These are phyloP conservation scores for Sinodicranocentrus sp. DNA, from an alignment of 2,888 invertebrate species.

Conservation along the genomic window DNA sequence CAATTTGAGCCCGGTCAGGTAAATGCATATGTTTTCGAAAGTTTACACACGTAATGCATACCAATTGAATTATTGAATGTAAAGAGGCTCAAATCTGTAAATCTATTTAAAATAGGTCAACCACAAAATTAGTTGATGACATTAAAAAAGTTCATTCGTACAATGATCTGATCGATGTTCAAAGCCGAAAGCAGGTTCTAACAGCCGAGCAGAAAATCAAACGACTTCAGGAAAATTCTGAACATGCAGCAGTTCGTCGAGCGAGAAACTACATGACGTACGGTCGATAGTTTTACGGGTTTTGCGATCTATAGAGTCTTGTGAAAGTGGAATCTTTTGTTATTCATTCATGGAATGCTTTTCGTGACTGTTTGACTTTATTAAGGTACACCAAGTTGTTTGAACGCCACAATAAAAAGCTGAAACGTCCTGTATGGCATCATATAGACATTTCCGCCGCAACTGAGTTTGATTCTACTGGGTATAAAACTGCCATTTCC, in stretches of 20 bases:
- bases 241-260: conserved; percentile 55
- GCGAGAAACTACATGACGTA: conserved; percentile 58
- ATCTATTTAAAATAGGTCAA: conserved; percentile 21
- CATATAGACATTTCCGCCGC: conserved; percentile 49
- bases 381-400: conserved; percentile 65
- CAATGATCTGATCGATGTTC: conserved; percentile 37
- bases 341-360: no score
- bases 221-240: conserved; percentile 51
- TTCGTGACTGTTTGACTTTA: no score
- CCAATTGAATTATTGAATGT: not conserved
- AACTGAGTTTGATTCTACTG: not conserved
- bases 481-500: not conserved
- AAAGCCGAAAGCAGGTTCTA: not conserved
- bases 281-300: no score
- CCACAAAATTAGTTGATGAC: conserved; percentile 23
- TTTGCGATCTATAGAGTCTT: no score
- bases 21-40: not conserved
- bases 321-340: no score
- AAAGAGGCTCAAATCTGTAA: conserved; percentile 1
- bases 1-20: conserved; percentile 40
- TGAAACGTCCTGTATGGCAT: conserved; percentile 63
- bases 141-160: conserved; percentile 38
- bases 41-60: not conserved
- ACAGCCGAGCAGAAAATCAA: conserved; percentile 65
- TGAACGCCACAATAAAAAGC: conserved; percentile 56